phyloP scores from a whole-genome alignment of 2,888 invertebrate genomes.

The Perithous albicinctus region DNA sequence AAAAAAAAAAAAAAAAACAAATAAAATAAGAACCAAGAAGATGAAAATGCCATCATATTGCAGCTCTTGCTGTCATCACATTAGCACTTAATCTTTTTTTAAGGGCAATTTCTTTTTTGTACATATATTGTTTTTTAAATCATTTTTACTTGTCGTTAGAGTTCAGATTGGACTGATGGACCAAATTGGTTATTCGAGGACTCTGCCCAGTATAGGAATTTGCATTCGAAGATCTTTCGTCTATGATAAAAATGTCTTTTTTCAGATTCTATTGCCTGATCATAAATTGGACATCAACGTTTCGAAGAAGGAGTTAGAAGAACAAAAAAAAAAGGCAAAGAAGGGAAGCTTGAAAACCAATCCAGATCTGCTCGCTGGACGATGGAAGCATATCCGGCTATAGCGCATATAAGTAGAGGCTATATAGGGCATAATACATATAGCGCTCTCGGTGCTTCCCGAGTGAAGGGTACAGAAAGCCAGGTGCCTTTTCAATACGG shows the following conservation, averaged over 20 bases:
- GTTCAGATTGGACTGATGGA: too few relatives aligned
- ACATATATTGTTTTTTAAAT: too few relatives aligned
- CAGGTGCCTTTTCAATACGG: constrained; percentile 71
- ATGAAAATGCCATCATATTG: too few relatives aligned
- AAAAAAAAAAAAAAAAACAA: background rate
- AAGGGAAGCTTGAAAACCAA: background rate
- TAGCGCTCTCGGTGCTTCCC: constrained; percentile 30
- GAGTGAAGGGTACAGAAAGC: constrained; percentile 28
- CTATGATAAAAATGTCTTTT: background rate
- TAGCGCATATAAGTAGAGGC: background rate
- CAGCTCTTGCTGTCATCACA: too few relatives aligned
- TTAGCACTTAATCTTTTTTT: too few relatives aligned
- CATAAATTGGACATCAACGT: background rate
- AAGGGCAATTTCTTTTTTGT: too few relatives aligned
- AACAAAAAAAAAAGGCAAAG: background rate
- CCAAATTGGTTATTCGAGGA: too few relatives aligned
- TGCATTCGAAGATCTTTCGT: too few relatives aligned
- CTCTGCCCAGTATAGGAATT: too few relatives aligned
- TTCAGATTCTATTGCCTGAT: constrained; percentile 11
- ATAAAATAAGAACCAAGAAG: too few relatives aligned
- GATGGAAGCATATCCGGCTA: background rate
- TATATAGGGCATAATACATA: background rate
- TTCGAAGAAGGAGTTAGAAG: background rate
- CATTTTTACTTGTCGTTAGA: too few relatives aligned
- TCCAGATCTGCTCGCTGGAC: constrained; percentile 6